phyloP scores from a whole-genome alignment of 2,888 invertebrate species.

The Lacanobia wlatinum region DNA sequence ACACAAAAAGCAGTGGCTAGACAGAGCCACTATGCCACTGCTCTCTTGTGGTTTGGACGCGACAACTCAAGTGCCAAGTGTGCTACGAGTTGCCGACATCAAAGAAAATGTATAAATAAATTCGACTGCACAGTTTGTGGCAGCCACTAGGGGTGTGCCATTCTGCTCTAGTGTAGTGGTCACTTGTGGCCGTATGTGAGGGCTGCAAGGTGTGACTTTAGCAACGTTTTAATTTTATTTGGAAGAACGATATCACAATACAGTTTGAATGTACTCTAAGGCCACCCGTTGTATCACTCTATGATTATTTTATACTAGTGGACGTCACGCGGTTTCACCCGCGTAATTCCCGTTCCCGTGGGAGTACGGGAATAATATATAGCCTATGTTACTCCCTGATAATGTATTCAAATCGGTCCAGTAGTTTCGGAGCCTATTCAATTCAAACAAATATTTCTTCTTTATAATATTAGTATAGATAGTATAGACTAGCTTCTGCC shows the following conservation, averaged over 20 bases:
- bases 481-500: too few relatives aligned
- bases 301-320: too few relatives aligned
- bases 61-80: slow-evolving; percentile 35
- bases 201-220: background rate
- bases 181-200: background rate
- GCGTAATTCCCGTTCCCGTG: too few relatives aligned
- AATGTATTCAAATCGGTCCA: too few relatives aligned
- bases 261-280: too few relatives aligned
- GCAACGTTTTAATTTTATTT: background rate
- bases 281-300: too few relatives aligned
- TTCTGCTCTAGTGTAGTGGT: background rate
- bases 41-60: slow-evolving; percentile 30
- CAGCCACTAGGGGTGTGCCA: background rate
- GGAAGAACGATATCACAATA: background rate
- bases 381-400: too few relatives aligned
- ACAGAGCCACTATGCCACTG: slow-evolving; percentile 11
- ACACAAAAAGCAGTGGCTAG: background rate
- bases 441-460: too few relatives aligned
- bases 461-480: too few relatives aligned
- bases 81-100: slow-evolving; percentile 18
- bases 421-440: too few relatives aligned
- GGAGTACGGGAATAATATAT: too few relatives aligned
- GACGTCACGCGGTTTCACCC: too few relatives aligned
- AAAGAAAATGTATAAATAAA: slow-evolving; percentile 42
- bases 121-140: slow-evolving; percentile 16